Conservation (phyloP, 1,140 invertebrate genomes). For the Batillaria attramentaria region DNA sequence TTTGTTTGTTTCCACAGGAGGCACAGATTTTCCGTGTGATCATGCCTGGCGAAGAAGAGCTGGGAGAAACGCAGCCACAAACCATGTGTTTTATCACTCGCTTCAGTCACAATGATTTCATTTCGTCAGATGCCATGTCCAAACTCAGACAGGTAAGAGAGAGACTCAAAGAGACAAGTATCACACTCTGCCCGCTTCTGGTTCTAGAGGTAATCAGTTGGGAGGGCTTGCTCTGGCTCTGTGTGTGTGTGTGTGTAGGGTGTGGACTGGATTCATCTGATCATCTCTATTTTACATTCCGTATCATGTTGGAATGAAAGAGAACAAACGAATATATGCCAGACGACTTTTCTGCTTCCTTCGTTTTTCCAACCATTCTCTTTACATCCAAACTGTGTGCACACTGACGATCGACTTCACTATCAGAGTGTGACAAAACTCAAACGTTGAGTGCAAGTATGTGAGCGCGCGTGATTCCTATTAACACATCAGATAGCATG, state of each 20-base stretch:
- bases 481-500: too few relatives aligned
- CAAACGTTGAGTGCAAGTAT: too few relatives aligned
- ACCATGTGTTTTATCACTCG: slow-evolving; percentile 93
- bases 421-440: too few relatives aligned
- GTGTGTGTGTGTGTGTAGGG: too few relatives aligned
- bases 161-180: not conserved
- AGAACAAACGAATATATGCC: too few relatives aligned
- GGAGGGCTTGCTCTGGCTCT: not conserved
- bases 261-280: too few relatives aligned
- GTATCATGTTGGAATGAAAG: not conserved
- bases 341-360: too few relatives aligned
- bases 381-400: too few relatives aligned
- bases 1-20: slow-evolving; percentile 79
- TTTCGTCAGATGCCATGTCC: slow-evolving; percentile 96
- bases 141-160: slow-evolving; percentile 88
- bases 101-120: slow-evolving; percentile 89
- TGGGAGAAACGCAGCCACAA: slow-evolving; percentile 91
- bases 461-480: too few relatives aligned
- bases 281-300: not conserved
- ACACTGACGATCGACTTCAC: too few relatives aligned
- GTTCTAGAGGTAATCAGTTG: too few relatives aligned
- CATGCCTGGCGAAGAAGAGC: slow-evolving; percentile 95
- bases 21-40: slow-evolving; percentile 92
- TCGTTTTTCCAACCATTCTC: too few relatives aligned
- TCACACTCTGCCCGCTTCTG: not conserved